Evolutionary conservation across 2,888 invertebrate genomes (phyloP).

Genomic region (Drosophila basisetae): DNA sequence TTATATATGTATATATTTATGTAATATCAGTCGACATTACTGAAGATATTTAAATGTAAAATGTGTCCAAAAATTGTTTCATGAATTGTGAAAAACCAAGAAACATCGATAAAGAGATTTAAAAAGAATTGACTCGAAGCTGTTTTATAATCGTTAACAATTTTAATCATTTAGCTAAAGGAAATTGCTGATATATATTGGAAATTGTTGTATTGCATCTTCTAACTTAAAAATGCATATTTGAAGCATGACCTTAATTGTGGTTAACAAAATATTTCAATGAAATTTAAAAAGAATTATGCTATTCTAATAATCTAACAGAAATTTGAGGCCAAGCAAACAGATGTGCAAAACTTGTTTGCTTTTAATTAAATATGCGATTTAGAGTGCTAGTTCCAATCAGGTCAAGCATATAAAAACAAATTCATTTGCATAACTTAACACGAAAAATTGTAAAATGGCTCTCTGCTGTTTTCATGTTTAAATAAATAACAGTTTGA

Average conservation of each 20-base stretch:
- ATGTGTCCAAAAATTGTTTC: neutral
- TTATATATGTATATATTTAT: neutral
- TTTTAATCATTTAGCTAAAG: neutral
- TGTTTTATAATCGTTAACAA: neutral
- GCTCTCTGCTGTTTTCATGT: neutral
- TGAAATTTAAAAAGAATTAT: neutral
- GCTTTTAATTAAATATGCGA: neutral
- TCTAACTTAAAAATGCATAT: neutral
- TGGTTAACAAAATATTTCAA: neutral
- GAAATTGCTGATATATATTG: neutral
- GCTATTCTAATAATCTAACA: neutral
- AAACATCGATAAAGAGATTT: neutral
- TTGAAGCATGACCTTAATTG: neutral
- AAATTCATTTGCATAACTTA: neutral
- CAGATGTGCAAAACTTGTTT: neutral
- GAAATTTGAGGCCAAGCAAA: neutral
- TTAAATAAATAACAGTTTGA: neutral
- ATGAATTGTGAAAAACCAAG: accelerated
- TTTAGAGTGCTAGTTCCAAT: neutral
- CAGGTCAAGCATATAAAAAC: neutral
- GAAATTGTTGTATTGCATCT: neutral
- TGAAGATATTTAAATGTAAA: neutral
- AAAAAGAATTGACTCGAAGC: neutral
- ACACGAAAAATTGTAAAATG: neutral
- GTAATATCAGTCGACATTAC: neutral